Conservation (phyloP, 2,113 vertebrate genomes). For the Triplophysa rosa region DNA sequence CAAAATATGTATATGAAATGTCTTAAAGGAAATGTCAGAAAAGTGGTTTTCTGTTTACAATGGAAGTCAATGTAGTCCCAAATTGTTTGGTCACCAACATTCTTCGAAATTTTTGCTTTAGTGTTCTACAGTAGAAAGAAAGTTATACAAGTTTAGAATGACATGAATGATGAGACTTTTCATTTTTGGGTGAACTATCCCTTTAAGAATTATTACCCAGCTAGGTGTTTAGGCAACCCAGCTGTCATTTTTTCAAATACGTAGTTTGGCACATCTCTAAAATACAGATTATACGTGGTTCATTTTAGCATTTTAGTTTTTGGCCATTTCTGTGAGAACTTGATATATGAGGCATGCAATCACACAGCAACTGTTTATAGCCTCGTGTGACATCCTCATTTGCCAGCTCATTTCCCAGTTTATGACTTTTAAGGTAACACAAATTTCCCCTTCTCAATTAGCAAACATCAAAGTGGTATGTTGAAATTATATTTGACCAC, state of each 20-base stretch:
- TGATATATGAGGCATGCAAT: slow-evolving; percentile 22
- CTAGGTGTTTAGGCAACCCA: no score
- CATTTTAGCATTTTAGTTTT: slow-evolving; percentile 3
- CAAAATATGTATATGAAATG: no score
- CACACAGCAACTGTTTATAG: slow-evolving; percentile 29
- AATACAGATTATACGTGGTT: background rate
- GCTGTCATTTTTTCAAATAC: background rate
- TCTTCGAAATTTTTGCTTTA: no score
- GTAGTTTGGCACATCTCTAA: background rate
- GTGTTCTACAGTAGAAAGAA: no score
- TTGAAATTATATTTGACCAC: slow-evolving; percentile 35
- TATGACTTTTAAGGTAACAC: slow-evolving; percentile 20
- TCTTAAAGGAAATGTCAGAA: no score
- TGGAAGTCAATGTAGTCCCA: no score
- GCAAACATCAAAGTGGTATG: slow-evolving; percentile 38
- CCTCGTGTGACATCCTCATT: slow-evolving; percentile 23
- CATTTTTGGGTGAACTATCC: no score
- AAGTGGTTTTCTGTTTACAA: no score
- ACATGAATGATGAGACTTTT: no score
- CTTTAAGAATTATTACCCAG: no score
- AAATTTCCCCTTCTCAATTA: slow-evolving; percentile 57
- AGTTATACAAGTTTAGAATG: no score
- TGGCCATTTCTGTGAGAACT: slow-evolving; percentile 2
- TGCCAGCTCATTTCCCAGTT: slow-evolving; percentile 24
- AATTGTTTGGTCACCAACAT: no score